phyloP scores from a whole-genome alignment of 2,888 invertebrate species.

The Neelides folsomi region DNA sequence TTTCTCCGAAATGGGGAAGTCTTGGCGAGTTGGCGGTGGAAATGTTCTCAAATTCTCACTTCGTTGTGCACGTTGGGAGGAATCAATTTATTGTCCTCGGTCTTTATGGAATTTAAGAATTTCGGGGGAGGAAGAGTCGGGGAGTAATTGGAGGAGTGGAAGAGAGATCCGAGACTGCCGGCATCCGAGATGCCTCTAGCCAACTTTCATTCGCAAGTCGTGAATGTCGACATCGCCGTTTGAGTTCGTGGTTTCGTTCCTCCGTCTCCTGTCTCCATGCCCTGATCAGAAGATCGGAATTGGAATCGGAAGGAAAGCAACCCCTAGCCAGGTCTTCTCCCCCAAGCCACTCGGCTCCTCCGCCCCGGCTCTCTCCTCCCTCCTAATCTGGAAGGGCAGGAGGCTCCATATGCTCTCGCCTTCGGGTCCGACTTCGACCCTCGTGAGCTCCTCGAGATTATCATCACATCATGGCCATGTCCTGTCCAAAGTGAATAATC shows the following conservation, averaged over 20 bases:
- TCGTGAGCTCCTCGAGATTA: no score
- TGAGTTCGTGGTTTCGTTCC: neutral
- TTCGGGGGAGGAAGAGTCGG: neutral
- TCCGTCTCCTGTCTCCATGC: conserved; percentile 1
- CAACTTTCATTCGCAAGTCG: neutral
- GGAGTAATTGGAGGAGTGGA: conserved; percentile 9
- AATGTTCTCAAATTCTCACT: no score
- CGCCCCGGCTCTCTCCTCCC: conserved; percentile 1
- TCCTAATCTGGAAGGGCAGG: neutral
- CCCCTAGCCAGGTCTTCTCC: conserved; percentile 5
- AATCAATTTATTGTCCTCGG: no score
- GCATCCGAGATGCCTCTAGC: conserved; percentile 9
- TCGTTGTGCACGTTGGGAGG: no score
- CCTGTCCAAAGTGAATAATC: no score
- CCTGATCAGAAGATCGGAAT: neutral
- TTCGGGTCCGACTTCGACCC: no score
- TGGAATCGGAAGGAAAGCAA: conserved; percentile 8
- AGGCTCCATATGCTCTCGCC: no score
- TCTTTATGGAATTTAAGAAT: no score
- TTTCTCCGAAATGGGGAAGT: no score
- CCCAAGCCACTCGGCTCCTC: neutral
- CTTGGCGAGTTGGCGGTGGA: no score
- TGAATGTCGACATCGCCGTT: conserved; percentile 9
- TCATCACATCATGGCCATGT: no score
- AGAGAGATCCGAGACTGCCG: conserved; percentile 5